phyloP scores from a whole-genome alignment of 2,113 vertebrate species.

The Herpailurus yagouaroundi region DNA sequence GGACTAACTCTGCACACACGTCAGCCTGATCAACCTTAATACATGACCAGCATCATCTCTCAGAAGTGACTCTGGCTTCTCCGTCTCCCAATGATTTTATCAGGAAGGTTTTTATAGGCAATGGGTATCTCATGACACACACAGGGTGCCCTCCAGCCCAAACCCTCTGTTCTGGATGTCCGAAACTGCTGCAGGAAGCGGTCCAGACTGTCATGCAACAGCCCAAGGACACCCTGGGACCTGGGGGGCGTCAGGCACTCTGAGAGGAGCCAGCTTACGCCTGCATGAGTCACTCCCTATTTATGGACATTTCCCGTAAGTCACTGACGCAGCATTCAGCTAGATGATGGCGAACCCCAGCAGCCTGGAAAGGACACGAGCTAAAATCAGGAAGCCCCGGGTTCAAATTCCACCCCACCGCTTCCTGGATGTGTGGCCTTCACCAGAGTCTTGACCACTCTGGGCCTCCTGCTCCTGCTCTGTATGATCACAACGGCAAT shows the following conservation, averaged over 20 bases:
- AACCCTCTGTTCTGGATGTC: background rate
- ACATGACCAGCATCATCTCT: background rate
- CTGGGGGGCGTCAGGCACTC: background rate
- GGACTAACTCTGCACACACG: background rate
- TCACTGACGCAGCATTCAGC: fast-evolving
- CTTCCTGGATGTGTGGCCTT: background rate
- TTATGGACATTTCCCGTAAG: background rate
- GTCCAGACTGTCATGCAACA: background rate
- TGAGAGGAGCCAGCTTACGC: background rate
- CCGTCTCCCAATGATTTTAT: background rate
- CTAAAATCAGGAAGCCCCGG: background rate
- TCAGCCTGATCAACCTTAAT: background rate
- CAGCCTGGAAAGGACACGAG: background rate
- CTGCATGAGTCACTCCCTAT: background rate
- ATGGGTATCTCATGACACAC: background rate
- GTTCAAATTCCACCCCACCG: background rate
- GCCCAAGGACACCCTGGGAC: background rate
- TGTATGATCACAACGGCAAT: fast-evolving
- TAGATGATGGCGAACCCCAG: fast-evolving
- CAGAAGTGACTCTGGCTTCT: background rate
- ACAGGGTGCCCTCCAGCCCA: background rate
- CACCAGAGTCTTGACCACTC: background rate
- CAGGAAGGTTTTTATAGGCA: background rate
- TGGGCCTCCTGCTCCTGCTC: background rate
- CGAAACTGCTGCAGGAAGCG: fast-evolving